phyloP scores from a whole-genome alignment of 2,113 vertebrate genomes.

The Setophaga petechia region DNA sequence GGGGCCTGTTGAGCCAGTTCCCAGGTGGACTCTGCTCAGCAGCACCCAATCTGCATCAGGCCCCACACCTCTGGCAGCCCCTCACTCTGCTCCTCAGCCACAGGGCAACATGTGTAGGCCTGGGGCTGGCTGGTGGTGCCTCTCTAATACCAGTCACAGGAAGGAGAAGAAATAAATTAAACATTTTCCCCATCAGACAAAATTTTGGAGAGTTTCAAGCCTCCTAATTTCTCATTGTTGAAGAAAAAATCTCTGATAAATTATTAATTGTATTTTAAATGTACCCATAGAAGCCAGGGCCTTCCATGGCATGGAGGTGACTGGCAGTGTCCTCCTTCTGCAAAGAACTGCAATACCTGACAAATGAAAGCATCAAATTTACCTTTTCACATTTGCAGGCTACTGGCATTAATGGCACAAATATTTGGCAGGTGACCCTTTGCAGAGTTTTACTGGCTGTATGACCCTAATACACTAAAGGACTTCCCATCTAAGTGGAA shows the following conservation, averaged over 20 bases:
- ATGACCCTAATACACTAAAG: neutral
- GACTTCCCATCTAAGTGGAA: neutral
- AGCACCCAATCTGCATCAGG: neutral
- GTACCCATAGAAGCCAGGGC: constrained; percentile 40
- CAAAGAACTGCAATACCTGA: neutral
- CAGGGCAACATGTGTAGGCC: neutral
- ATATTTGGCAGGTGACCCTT: neutral
- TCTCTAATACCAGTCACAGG: neutral
- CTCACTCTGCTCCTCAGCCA: accelerated
- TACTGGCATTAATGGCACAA: neutral
- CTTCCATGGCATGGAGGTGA: neutral
- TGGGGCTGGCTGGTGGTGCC: neutral
- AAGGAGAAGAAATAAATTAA: neutral
- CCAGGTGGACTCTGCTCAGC: neutral
- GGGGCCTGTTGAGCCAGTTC: accelerated
- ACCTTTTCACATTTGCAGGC: neutral
- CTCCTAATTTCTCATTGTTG: constrained; percentile 61
- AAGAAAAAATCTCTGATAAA: constrained; percentile 61
- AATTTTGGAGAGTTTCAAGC: constrained; percentile 15
- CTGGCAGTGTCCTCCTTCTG: neutral
- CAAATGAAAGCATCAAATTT: neutral
- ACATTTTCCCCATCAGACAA: neutral
- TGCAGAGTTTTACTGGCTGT: neutral
- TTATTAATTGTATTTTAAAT: constrained; percentile 70
- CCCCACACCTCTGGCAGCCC: neutral